Evolutionary conservation across 2,797 vertebrate genomes (phyloP).

Genomic region (Eupleurogrammus muticus): DNA sequence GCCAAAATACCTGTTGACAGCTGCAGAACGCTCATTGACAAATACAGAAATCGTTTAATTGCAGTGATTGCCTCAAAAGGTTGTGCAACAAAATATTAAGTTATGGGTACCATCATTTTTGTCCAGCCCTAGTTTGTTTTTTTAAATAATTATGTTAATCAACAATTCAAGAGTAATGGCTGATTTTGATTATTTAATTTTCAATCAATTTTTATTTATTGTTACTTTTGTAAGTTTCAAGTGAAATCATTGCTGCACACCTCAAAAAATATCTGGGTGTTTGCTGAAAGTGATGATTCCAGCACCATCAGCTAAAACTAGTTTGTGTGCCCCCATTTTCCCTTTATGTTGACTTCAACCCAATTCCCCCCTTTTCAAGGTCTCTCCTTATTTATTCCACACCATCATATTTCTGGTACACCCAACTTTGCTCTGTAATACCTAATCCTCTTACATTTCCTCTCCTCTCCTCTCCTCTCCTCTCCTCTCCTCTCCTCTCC

Average conservation of each 20-base stretch:
- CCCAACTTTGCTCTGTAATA: conserved; percentile 26
- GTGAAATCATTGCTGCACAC: conserved; percentile 47
- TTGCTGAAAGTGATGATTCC: conserved; percentile 20
- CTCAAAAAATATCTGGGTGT: conserved; percentile 13
- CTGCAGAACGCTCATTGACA: too few relatives aligned
- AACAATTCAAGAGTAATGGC: too few relatives aligned
- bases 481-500: conserved; percentile 3
- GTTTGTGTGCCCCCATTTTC: conserved; percentile 2
- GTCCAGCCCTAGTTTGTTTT: too few relatives aligned
- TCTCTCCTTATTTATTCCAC: conserved; percentile 29
- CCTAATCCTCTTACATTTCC: conserved; percentile 12
- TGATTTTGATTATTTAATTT: too few relatives aligned
- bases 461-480: not conserved
- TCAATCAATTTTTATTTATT: too few relatives aligned
- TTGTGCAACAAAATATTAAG: too few relatives aligned
- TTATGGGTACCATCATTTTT: too few relatives aligned
- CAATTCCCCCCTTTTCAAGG: not conserved
- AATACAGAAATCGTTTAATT: too few relatives aligned
- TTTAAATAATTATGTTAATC: too few relatives aligned
- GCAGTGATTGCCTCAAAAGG: too few relatives aligned
- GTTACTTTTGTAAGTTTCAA: too few relatives aligned
- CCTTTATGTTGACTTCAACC: not conserved
- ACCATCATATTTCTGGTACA: conserved; percentile 14
- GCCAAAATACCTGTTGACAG: too few relatives aligned
- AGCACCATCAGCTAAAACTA: conserved; percentile 26